Base-by-base conservation (phyloP, 2,888 invertebrate species). In the Nudaria mundana region DNA sequence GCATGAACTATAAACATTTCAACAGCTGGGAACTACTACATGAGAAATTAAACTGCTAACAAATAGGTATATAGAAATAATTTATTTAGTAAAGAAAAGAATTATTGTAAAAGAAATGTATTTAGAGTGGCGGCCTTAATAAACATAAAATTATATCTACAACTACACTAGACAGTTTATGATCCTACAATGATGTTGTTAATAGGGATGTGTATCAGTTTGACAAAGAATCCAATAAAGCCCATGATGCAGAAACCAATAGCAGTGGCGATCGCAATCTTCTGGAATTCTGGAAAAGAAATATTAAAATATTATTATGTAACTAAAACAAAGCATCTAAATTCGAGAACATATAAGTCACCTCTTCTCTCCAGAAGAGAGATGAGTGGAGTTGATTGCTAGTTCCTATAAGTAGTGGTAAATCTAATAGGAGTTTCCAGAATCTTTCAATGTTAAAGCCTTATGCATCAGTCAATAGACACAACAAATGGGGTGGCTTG, bases 241-340 rank as follows among this genome's bases (percentile, higher is more conserved):
- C 99, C 99, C 99, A 99, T 99, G 81, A 99, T 98, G 83, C 97
- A 98, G 91, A 99, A 99, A 41, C 99, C 99, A 72, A 99, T 98
- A 3, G 99, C 99, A 45, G 99, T 99, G 40, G 99, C 99, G 63
- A 99, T 95, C 15, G 99, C 99, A 71, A 99, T 99, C 90, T 99
- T 99, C 83, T 99, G 98, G 88, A 99, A 99, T 89, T 99, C 99
- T 97, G 91, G 11, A 23, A 92, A 82, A 18, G 54, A 52, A 37
- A 26, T n/a, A n/a, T n/a, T n/a, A n/a, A 34, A 42, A 29, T 25
- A 2, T 3, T 5, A 5, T 20, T 5, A n/a, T n/a, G n/a, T n/a
- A n/a, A n/a, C n/a, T n/a, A n/a, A n/a, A n/a, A n/a, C n/a, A n/a
- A n/a, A n/a, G n/a, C n/a, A n/a, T n/a, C n/a, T n/a, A n/a, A n/a